phyloP scores from a whole-genome alignment of 2,797 vertebrate genomes.

The Calcarius lapponicus region DNA sequence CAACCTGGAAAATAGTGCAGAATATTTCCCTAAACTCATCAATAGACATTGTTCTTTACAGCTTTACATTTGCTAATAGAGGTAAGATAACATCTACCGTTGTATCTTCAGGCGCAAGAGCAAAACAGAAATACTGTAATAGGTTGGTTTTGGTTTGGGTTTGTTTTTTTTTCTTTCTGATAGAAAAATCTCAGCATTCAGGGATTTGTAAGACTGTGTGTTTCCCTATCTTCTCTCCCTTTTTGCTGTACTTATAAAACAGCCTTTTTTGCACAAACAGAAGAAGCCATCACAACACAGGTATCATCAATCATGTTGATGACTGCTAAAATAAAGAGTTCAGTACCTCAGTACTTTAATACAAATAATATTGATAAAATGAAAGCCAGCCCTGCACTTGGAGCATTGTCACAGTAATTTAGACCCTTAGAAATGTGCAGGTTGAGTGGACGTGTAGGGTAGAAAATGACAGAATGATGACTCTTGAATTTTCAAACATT shows the following conservation, averaged over 20 bases:
- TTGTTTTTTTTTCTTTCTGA: not conserved
- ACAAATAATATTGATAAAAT: not conserved
- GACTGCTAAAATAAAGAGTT: not conserved
- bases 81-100: not conserved
- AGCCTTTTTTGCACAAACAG: not conserved
- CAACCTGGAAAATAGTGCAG: not conserved
- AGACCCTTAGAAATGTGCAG: not conserved
- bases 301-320: not conserved
- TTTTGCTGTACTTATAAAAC: not conserved
- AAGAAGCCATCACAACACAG: rapidly evolving
- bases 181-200: not conserved
- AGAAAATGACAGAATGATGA: not conserved
- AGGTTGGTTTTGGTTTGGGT: rapidly evolving
- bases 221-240: not conserved
- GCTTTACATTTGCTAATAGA: not conserved
- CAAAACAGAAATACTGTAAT: not conserved
- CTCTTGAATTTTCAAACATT: not conserved
- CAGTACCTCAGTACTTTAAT: not conserved
- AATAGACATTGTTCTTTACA: not conserved
- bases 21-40: not conserved
- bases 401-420: not conserved
- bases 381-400: not conserved
- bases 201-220: not conserved
- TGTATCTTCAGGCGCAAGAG: not conserved
- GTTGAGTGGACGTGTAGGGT: not conserved